Evolutionary conservation across 92 coral and sea anemone species (phyloP), one percentile per base, ranked within the genome.

Genomic region (Pocillopora meandrina): DNA sequence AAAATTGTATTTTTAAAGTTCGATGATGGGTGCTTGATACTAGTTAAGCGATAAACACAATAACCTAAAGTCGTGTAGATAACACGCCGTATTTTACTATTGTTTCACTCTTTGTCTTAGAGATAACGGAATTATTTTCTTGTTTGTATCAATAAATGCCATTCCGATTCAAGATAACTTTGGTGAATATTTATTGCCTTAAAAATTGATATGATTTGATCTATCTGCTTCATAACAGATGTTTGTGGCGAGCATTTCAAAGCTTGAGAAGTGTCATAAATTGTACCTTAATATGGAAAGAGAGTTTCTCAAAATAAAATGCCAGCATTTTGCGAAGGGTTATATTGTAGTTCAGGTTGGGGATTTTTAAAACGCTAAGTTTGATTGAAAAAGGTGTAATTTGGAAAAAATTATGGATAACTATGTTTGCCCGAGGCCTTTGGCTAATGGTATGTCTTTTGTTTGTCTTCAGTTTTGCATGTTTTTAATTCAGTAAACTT

Each of bases 361-460:
- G 76, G 68, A 42, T 42, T 42, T 49, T 47, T 42, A 10, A 65
- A 55, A 42, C 47, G 78, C 2, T 74, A 21, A 23, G 34, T 74
- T 74, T 12, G 65, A 55, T 74, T 56, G 26, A 49, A 31, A 75
- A 52, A 58, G 66, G 78, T 52, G 82, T 78, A 78, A 78, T 63
- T 78, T 20, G 73, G 70, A 63, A 65, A 42, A 42, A 42, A 42
- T 26, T 42, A 42, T 78, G 49, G 72, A 78, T 78, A 5, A 60
- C 19, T 18, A 35, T 35, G 56, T 56, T 68, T 80, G 52, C 64
- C 84, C 58, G 58, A 17, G 56, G 61, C 47, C 84, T 69, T 12
- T 65, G 62, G 76, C 26, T 56, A 57, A 56, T 79, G 9, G 52
- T 5, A 4, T 34, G 85, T n/a, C 36, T 81, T n/a, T 58, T 60